phyloP scores from a whole-genome alignment of 2,113 vertebrate genomes.

The Atrichornis clamosus region DNA sequence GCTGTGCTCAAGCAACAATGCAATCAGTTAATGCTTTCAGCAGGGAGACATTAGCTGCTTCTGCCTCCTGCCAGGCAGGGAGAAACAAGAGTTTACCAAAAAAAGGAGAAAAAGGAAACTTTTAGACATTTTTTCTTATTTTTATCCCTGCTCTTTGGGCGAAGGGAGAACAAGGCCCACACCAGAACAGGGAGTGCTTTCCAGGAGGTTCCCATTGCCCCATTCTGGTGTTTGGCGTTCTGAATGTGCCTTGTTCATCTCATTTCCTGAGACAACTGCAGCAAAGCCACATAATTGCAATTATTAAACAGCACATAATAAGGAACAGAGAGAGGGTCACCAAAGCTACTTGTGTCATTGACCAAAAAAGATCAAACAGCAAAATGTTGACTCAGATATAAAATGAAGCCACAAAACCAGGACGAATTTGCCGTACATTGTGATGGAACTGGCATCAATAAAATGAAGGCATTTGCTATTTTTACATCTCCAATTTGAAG shows the following conservation, averaged over 20 bases:
- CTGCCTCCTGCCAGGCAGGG: conserved; percentile 66
- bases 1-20: conserved; percentile 74
- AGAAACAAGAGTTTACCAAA: conserved; percentile 59
- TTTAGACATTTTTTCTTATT: not conserved
- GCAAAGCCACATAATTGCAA: not conserved
- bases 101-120: not conserved
- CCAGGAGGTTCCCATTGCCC: not conserved
- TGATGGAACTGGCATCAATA: not conserved
- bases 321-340: not conserved
- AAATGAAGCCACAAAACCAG: not conserved
- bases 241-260: fast-evolving
- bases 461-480: not conserved
- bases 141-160: not conserved
- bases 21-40: conserved; percentile 76
- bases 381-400: not conserved
- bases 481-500: not conserved
- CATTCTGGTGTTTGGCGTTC: not conserved
- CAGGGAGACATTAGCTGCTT: conserved; percentile 68
- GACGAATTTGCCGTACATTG: not conserved
- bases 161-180: not conserved
- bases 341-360: not conserved
- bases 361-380: not conserved
- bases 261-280: not conserved
- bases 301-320: not conserved
- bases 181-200: not conserved